phyloP scores from a whole-genome alignment of 2,797 vertebrate species.

The Chromobotia macracanthus region DNA sequence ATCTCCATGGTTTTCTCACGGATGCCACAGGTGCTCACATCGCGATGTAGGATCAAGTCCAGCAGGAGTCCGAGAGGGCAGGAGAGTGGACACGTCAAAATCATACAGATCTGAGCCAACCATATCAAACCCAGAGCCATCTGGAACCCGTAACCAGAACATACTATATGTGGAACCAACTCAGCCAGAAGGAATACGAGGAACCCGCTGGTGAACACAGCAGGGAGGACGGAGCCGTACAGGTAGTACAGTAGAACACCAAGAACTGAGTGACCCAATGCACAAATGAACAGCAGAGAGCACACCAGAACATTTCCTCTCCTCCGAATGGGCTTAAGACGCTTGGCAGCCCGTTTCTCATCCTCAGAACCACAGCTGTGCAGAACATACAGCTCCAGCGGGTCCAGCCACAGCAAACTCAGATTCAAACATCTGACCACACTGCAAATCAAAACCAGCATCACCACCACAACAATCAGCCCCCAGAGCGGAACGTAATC shows the following conservation, averaged over 20 bases:
- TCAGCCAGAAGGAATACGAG: constrained; percentile 84
- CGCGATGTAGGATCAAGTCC: constrained; percentile 79
- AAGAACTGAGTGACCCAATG: constrained; percentile 79
- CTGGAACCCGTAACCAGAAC: constrained; percentile 84
- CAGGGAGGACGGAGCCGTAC: constrained; percentile 71
- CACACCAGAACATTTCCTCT: constrained; percentile 84
- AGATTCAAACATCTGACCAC: constrained; percentile 81
- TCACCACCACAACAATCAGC: constrained; percentile 69
- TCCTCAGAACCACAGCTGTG: constrained; percentile 86
- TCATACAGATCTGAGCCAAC: constrained; percentile 85
- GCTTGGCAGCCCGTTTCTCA: constrained; percentile 82
- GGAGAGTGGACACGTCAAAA: constrained; percentile 83
- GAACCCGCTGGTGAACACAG: constrained; percentile 80
- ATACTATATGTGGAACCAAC: constrained; percentile 83
- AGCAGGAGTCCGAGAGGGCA: constrained; percentile 85
- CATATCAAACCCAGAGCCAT: constrained; percentile 82
- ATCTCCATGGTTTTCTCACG: constrained; percentile 82
- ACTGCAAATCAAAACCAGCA: constrained; percentile 73
- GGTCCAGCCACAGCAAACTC: constrained; percentile 85
- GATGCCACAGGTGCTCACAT: constrained; percentile 80
- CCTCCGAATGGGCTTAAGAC: constrained; percentile 83
- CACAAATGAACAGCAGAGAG: constrained; percentile 82
- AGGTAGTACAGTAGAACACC: constrained; percentile 81
- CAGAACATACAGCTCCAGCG: constrained; percentile 86
- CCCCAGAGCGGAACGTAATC: constrained; percentile 75